A percentile compares a stretch with the other conserved stretches of the same genome.
Evolutionary conservation across 2,113 vertebrate genomes (phyloP).

Genomic region (Gracilinanus agilis): DNA sequence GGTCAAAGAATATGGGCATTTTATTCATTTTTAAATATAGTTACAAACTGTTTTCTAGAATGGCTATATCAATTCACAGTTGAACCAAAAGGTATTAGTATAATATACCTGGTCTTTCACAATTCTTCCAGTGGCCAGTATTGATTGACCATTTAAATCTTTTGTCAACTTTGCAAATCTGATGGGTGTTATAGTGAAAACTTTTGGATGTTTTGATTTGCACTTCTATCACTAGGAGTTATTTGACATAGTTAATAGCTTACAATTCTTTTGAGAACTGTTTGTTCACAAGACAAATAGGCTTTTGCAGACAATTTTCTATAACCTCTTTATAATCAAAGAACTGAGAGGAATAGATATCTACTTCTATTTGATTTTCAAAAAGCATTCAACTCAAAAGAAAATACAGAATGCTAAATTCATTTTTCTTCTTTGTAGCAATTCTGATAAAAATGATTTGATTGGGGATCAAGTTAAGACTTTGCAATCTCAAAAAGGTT

Average conservation of each 20-base stretch:
- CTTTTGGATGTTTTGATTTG: not conserved
- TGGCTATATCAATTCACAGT: not conserved
- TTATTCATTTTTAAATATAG: not conserved
- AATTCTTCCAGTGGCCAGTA: not conserved
- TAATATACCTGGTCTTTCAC: not conserved
- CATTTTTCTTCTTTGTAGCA: constrained; percentile 19
- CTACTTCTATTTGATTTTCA: not conserved
- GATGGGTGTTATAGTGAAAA: not conserved
- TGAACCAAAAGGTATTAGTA: not conserved
- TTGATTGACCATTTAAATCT: not conserved
- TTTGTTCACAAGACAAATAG: not conserved
- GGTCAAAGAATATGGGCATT: not conserved
- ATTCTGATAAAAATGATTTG: constrained; percentile 42
- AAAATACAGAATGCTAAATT: constrained; percentile 7
- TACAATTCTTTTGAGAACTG: not conserved
- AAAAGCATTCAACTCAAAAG: not conserved
- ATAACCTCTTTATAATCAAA: not conserved
- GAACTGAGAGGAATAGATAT: not conserved
- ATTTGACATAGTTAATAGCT: not conserved
- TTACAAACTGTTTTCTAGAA: not conserved
- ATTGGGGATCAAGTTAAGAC: constrained; percentile 19
- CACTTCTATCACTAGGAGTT: not conserved
- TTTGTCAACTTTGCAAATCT: not conserved
- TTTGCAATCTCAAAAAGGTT: too few species aligned
- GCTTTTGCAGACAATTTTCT: not conserved